Percentiles rank a stretch among this genome's conserved stretches.
Evolutionary conservation across 1,140 invertebrate species (phyloP).

Genomic region (Ceratina australensis): DNA sequence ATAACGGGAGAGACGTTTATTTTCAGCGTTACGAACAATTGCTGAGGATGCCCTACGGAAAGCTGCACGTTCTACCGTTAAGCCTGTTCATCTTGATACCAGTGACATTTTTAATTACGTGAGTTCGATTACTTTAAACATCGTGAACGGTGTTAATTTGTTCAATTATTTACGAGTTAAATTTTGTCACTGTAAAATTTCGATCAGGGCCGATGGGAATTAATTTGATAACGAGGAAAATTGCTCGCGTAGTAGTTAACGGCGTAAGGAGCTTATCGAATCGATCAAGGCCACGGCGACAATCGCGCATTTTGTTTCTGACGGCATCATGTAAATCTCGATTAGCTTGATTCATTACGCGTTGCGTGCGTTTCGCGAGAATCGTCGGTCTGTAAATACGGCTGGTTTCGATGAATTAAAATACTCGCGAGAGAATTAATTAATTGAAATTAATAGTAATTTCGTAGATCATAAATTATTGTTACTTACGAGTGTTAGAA

Average conservation of each 20-base stretch:
- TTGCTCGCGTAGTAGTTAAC: background rate
- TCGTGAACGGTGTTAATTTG: no score
- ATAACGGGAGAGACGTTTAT: slow-evolving; percentile 31
- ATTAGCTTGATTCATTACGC: slow-evolving; percentile 22
- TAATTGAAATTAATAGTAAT: no score
- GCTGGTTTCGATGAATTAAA: background rate
- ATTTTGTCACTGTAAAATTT: no score
- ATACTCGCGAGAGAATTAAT: no score
- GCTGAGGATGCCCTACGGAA: slow-evolving; percentile 66
- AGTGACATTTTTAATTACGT: slow-evolving; percentile 79
- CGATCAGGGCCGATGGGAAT: background rate
- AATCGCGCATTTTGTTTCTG: slow-evolving; percentile 1
- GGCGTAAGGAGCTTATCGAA: background rate
- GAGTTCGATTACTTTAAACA: slow-evolving; percentile 59
- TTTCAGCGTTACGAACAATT: slow-evolving; percentile 22
- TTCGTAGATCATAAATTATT: no score
- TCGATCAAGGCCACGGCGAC: slow-evolving; percentile 31
- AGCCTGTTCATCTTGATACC: slow-evolving; percentile 77
- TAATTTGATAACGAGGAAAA: background rate
- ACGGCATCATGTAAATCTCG: slow-evolving; percentile 12
- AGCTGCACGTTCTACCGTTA: slow-evolving; percentile 77
- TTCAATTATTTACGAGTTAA: no score
- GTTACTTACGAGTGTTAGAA: no score
- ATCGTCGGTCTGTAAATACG: slow-evolving; percentile 26
- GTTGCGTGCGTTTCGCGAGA: background rate